Evolutionary conservation across 2,797 vertebrate species (phyloP).

Genomic region (Brotula barbata): DNA sequence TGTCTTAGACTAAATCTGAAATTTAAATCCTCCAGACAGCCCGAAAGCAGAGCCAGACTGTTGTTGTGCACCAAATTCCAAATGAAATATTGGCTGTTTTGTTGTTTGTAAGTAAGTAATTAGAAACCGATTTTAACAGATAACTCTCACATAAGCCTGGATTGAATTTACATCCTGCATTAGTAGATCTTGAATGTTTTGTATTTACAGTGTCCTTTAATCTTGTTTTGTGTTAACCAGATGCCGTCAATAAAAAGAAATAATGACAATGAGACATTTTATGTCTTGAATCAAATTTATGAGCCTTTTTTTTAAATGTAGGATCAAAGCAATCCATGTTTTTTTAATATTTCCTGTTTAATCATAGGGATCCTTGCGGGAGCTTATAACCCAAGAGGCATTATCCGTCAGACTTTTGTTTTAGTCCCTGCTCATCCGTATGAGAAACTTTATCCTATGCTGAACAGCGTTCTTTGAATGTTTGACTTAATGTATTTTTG

Average conservation of each 20-base stretch:
- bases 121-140: slow-evolving; percentile 7
- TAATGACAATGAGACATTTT: no score
- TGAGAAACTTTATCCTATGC: slow-evolving; percentile 1
- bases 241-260: slow-evolving; percentile 22
- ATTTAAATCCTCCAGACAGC: slow-evolving; percentile 20
- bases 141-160: not conserved
- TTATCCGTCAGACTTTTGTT: not conserved
- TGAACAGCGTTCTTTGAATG: not conserved
- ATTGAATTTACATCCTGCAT: not conserved
- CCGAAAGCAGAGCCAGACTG: slow-evolving; percentile 10
- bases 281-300: slow-evolving; percentile 2
- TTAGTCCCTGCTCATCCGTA: not conserved
- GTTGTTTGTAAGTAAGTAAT: not conserved
- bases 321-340: not conserved
- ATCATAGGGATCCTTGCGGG: not conserved
- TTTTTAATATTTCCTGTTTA: not conserved
- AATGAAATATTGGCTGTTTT: slow-evolving; percentile 12
- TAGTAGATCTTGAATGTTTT: not conserved
- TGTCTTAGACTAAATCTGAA: slow-evolving; percentile 24
- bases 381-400: not conserved
- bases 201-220: slow-evolving; percentile 2
- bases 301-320: not conserved
- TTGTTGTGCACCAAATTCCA: slow-evolving; percentile 7
- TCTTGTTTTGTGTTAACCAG: slow-evolving; percentile 25
- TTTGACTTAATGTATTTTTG: slow-evolving; percentile 4